Evolutionary conservation across 2,113 vertebrate genomes (phyloP), one percentile per base, ranked within the genome.

Genomic region (Ochotona curzoniae): DNA sequence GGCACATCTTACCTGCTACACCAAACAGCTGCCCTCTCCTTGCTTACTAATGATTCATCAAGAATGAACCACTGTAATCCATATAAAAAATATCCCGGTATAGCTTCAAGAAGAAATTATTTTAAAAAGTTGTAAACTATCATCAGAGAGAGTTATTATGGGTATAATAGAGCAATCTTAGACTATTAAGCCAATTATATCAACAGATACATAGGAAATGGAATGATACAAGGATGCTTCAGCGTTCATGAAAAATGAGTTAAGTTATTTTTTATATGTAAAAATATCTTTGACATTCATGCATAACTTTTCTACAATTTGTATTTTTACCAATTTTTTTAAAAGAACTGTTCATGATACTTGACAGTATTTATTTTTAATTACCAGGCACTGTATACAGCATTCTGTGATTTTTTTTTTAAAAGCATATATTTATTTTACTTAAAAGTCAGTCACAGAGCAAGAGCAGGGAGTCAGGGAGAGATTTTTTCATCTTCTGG

Each of bases 31-130:
- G 54, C 54, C 54, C 54, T 57, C 54, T 57, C 63, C 60, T 94
- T 78, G 47, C 80, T 70, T 69, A 13, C 44, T 81, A 82, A 57
- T 87, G n/a, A 83, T 67, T 88, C 66, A 49, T 35, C 17, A 90
- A 73, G 84, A 95, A 76, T 54, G 13, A 90, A 38, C 63, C 17
- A 20, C 57, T 79, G 23, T 8, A 66, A 74, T 54, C 47, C 71
- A 28, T 54, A 25, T 60, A 92, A 75, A 61, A 80, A 88, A 88
- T 75, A 90, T 66, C 88, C 79, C 76, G 54, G 5, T 64, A 30
- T 57, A 49, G 44, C 21, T 74, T 79, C 80, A 70, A 44, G 73
- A 84, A 92, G 25, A 87, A 78, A 86, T 18, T 7, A 90, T 74
- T 85, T 54, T 71, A 79, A 70, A 91, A 75, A 60, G 7, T 32